Conservation (phyloP, 2,888 invertebrate species). For the Gnatocerus cornutus region DNA sequence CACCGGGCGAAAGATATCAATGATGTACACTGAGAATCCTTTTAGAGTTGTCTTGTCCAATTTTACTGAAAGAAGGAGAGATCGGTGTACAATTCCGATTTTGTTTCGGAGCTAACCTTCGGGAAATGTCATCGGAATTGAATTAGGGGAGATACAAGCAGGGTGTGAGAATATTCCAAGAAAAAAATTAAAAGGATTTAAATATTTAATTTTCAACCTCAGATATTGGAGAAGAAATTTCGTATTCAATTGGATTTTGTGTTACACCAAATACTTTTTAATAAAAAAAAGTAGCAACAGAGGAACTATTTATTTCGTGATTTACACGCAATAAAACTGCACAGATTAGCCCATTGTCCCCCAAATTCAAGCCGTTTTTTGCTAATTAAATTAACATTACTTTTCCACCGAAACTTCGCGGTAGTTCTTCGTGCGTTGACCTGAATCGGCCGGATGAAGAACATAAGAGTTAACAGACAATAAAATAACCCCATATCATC, state of each 20-base stretch:
- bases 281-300: no score
- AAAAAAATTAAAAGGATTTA: no score
- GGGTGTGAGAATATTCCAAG: no score
- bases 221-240: no score
- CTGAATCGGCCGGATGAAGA: slow-evolving; percentile 36
- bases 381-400: slow-evolving; percentile 18
- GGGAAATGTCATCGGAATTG: no score
- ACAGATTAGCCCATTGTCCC: no score
- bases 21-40: slow-evolving; percentile 24
- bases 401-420: neutral
- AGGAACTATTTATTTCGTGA: no score
- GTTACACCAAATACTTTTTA: no score
- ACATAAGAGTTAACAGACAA: slow-evolving; percentile 32
- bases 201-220: no score
- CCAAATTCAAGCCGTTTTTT: neutral
- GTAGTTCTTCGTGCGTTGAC: slow-evolving; percentile 21
- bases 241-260: no score
- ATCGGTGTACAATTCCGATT: neutral
- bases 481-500: slow-evolving; percentile 34
- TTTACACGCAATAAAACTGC: no score
- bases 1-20: slow-evolving; percentile 23
- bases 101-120: neutral
- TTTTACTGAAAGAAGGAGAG: neutral
- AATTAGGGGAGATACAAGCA: no score
- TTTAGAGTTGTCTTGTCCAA: slow-evolving; percentile 5